Base-by-base conservation (phyloP, 2,888 invertebrate genomes). In the Rotaria macrura region DNA sequence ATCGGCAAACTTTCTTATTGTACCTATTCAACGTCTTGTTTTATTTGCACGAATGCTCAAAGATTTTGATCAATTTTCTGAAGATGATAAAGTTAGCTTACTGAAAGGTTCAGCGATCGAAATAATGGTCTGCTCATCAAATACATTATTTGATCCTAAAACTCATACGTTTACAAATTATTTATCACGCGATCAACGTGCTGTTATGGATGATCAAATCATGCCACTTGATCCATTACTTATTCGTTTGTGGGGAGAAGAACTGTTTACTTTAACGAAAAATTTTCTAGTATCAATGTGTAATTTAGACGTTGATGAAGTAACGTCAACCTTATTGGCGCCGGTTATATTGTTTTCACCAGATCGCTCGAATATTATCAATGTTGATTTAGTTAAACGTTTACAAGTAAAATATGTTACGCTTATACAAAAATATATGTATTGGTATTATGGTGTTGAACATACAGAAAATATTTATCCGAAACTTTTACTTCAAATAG, bases 301-400 rank as follows among this genome's bases (percentile, higher is more conserved):
- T 57, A 72, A 86, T 23, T 40, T 86, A 20, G 47, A 54, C 9
- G 14, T 84, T 23, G 86, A 84, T 38, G 86, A 86, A 79, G 84
- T 74, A 7, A 54, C 84, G 23, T 29, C 84, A 29, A 84, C 72
- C 14, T 43, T 86, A 10, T 79, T 74, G 43, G 43, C 74, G 47
- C 84, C 84, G n/a, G 17, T 86, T 25, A 86, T 86, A 38, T 65
- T 86, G 23, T 86, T 86, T 38, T 86, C 86, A 38, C 86, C 86
- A 2, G 86, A 86, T 84, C 52, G 86, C 38, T 54, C 34, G 25
- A 72, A 84, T 34, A 43, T 86, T 6, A 34, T 20, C 7, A 55
- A 84, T 79, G 43, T 74, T 25, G 12, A 84, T 20, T 34, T 52
- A 57, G 57, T 86, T 34, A 29, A 55, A 14, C 43, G 23, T 23